Conservation (phyloP, 1,140 invertebrate genomes). For the Catajapyx aquilonaris region DNA sequence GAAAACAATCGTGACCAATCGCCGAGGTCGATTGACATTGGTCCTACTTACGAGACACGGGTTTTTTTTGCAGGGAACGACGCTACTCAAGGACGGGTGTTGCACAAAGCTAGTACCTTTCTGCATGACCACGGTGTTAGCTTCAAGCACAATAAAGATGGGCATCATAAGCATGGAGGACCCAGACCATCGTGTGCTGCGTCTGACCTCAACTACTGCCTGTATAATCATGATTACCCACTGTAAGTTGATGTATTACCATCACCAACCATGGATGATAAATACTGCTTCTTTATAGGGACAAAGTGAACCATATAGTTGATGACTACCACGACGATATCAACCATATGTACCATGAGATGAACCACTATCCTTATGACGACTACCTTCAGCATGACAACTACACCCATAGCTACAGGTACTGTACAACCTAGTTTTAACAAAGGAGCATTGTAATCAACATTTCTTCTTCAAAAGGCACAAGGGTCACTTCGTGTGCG, state of each 20-base stretch:
- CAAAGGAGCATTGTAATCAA: not conserved
- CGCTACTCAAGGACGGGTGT: not conserved
- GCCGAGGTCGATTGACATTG: not conserved
- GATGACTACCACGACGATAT: constrained; percentile 13
- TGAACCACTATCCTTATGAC: constrained; percentile 14
- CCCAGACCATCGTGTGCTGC: not conserved
- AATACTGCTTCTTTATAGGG: constrained; percentile 11
- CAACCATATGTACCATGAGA: constrained; percentile 14
- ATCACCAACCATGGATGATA: not conserved
- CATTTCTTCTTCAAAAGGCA: constrained; percentile 10
- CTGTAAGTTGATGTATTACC: constrained; percentile 8
- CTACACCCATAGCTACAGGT: constrained; percentile 15
- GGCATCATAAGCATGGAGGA: constrained; percentile 1
- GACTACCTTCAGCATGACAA: constrained; percentile 16
- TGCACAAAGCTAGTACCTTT: not conserved
- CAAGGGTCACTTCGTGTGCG: constrained; percentile 23
- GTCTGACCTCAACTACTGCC: constrained; percentile 10
- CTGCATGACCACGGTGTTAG: not conserved
- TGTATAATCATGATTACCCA: constrained; percentile 13
- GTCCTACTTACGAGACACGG: not conserved
- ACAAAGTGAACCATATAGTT: constrained; percentile 15
- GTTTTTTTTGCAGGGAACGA: not conserved
- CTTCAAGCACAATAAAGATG: not conserved
- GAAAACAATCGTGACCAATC: too few species aligned
- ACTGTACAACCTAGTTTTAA: constrained; percentile 1